These are phyloP conservation scores for Sarcophaga peregrina DNA, from an alignment of 1,140 invertebrate species.

Conservation along the genomic window DNA sequence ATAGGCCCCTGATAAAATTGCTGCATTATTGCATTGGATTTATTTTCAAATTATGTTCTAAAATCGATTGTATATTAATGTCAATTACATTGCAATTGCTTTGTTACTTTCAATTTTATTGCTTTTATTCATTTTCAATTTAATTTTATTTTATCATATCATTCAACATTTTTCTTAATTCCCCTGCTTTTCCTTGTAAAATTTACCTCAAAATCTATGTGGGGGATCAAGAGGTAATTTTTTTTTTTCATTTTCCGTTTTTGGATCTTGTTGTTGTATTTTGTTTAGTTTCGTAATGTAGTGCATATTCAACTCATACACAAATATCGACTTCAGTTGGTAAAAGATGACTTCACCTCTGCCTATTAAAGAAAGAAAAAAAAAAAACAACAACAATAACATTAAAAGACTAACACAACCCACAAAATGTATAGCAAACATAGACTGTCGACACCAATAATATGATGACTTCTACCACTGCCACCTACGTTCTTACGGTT, in stretches of 20 bases:
- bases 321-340: neutral
- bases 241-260: neutral
- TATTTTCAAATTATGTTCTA: too few species aligned
- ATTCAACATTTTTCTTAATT: too few species aligned
- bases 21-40: too few species aligned
- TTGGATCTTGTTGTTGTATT: neutral
- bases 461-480: conserved; percentile 4
- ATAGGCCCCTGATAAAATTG: too few species aligned
- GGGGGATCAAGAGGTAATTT: neutral
- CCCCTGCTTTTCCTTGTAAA: too few species aligned
- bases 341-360: conserved; percentile 16
- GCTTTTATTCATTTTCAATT: too few species aligned
- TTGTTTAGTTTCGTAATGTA: neutral
- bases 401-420: neutral
- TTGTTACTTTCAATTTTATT: too few species aligned
- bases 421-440: neutral
- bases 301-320: neutral
- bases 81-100: too few species aligned
- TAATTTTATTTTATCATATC: too few species aligned
- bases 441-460: neutral
- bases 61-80: too few species aligned
- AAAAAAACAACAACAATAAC: neutral
- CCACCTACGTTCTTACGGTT: conserved; percentile 6
- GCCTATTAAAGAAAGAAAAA: neutral
- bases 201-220: neutral